Percentiles rank a stretch among this genome's conserved stretches.
Evolutionary conservation across 1,140 invertebrate species (phyloP).

Genomic region (Bactericera cockerelli): DNA sequence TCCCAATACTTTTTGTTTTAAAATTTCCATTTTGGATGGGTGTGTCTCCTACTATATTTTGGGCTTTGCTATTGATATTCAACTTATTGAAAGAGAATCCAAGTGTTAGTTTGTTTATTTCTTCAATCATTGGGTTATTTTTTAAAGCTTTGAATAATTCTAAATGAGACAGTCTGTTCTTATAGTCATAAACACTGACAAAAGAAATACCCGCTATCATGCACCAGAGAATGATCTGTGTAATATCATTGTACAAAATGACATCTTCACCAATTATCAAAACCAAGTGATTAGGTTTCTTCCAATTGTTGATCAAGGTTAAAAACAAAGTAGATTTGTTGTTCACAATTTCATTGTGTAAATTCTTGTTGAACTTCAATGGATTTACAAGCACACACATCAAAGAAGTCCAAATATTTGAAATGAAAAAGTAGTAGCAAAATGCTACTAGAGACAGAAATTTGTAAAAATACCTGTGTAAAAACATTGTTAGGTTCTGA

Average conservation of each 20-base stretch:
- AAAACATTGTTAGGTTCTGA: neutral
- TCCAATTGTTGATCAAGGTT: neutral
- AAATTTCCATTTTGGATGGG: too few species aligned
- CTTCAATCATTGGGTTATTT: neutral
- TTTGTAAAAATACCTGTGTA: neutral
- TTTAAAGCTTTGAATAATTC: neutral
- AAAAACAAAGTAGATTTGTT: constrained; percentile 2
- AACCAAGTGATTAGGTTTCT: neutral
- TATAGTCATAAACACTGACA: constrained; percentile 3
- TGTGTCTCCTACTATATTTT: too few species aligned
- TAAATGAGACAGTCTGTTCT: neutral
- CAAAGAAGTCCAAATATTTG: neutral
- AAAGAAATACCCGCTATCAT: constrained; percentile 1
- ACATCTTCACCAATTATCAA: constrained; percentile 2
- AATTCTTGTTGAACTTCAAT: neutral
- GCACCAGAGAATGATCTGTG: neutral
- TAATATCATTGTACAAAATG: neutral
- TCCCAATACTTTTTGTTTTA: too few species aligned
- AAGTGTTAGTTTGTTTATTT: constrained; percentile 3
- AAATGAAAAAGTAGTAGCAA: neutral
- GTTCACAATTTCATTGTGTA: constrained; percentile 3
- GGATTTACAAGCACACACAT: neutral
- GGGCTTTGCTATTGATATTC: too few species aligned
- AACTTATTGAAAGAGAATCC: neutral
- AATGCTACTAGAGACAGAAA: constrained; percentile 1